These are phyloP conservation scores for Tachysurus fulvidraco DNA, from an alignment of 2,113 vertebrate species.

Conservation along the genomic window DNA sequence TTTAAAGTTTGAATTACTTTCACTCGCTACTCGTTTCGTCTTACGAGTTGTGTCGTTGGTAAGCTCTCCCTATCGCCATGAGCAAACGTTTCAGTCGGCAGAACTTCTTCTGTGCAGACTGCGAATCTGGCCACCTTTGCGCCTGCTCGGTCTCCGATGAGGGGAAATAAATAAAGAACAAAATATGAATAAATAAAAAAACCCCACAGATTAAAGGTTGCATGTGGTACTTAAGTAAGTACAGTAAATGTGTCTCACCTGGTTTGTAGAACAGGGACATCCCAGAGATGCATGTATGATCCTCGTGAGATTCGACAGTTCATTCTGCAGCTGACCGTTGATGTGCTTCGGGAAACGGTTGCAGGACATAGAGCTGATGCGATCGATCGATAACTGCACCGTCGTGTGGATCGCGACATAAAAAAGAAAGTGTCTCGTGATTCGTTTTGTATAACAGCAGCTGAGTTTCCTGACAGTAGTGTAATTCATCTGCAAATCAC, in stretches of 20 bases:
- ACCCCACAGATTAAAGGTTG: not conserved
- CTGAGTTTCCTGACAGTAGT: not conserved
- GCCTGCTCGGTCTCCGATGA: not conserved
- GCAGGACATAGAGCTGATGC: constrained; percentile 47
- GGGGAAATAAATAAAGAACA: not conserved
- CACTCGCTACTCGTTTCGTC: not conserved
- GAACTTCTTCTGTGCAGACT: constrained; percentile 4
- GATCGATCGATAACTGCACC: not conserved
- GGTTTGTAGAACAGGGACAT: constrained; percentile 26
- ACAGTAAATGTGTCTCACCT: constrained; percentile 31
- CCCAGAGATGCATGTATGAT: constrained; percentile 41
- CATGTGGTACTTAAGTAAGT: not conserved
- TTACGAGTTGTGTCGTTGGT: constrained; percentile 38
- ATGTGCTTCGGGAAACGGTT: not conserved
- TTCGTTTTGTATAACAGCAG: not conserved
- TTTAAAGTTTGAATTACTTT: not conserved
- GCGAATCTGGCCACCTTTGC: not conserved
- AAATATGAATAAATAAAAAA: not conserved
- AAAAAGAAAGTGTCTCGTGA: not conserved
- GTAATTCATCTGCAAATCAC: not conserved
- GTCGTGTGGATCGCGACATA: not conserved
- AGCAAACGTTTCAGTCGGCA: constrained; percentile 47
- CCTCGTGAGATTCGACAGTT: constrained; percentile 19
- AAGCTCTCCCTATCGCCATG: constrained; percentile 31
- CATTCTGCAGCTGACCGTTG: not conserved